phyloP scores from a whole-genome alignment of 2,888 invertebrate species.

The Stratiomys singularior region DNA sequence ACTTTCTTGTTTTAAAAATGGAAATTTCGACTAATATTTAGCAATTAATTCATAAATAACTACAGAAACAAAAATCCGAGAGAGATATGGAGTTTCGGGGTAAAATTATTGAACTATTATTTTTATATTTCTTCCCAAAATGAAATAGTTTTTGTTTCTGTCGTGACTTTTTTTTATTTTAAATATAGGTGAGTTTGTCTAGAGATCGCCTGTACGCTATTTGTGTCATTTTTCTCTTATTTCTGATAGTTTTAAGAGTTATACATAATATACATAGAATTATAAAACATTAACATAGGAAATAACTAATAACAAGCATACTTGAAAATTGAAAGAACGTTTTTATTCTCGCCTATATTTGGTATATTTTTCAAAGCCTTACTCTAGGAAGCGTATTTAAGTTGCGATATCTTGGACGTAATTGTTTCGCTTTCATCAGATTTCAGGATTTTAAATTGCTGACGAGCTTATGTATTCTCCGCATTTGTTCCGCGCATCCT shows the following conservation, averaged over 20 bases:
- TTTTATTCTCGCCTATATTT: not conserved
- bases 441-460: too few relatives aligned
- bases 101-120: not conserved
- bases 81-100: not conserved
- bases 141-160: not conserved
- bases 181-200: constrained; percentile 18
- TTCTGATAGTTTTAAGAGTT: constrained; percentile 39
- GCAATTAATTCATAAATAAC: too few relatives aligned
- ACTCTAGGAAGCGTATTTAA: too few relatives aligned
- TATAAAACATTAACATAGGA: constrained; percentile 38
- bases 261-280: constrained; percentile 43
- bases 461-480: too few relatives aligned
- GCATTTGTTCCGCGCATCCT: too few relatives aligned
- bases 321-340: constrained; percentile 28
- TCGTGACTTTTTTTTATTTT: constrained; percentile 13
- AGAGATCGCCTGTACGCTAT: constrained; percentile 35
- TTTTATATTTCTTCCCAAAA: not conserved
- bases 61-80: not conserved
- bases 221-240: constrained; percentile 29
- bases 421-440: too few relatives aligned
- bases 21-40: not conserved
- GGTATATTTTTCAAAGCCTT: too few relatives aligned
- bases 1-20: not conserved
- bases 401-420: too few relatives aligned
- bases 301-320: constrained; percentile 39